phyloP scores from a whole-genome alignment of 2,113 vertebrate species.

The Empidonax alnorum region DNA sequence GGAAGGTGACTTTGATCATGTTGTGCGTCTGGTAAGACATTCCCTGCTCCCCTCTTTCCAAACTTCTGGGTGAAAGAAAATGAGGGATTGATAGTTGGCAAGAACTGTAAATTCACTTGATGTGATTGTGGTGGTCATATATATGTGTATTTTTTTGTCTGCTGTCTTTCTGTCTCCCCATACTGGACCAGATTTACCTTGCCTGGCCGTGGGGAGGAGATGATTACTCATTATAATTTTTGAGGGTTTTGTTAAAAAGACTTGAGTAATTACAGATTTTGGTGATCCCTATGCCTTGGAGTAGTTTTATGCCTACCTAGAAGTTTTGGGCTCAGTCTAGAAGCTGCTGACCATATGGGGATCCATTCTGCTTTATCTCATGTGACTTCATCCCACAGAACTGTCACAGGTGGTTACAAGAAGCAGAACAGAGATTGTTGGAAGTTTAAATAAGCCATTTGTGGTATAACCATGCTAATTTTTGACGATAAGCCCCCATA shows the following conservation, averaged over 20 bases:
- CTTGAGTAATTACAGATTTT: background rate
- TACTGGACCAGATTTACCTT: background rate
- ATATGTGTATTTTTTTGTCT: background rate
- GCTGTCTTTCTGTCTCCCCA: background rate
- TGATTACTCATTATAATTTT: background rate
- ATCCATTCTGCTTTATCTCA: background rate
- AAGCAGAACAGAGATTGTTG: background rate
- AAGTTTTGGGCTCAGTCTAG: background rate
- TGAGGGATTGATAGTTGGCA: background rate
- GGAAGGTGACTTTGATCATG: constrained; percentile 71
- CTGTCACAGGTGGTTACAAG: background rate
- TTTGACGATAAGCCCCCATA: background rate
- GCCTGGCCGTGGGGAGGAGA: background rate
- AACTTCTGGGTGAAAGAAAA: fast-evolving
- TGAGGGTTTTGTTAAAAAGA: background rate
- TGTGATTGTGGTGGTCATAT: background rate
- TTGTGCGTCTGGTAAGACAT: constrained; percentile 81
- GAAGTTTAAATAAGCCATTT: background rate
- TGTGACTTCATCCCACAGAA: fast-evolving
- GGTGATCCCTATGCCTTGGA: background rate
- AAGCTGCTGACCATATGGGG: background rate
- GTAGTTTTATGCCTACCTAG: background rate
- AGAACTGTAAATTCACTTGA: background rate
- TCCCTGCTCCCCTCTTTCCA: background rate
- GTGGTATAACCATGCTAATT: background rate